Conservation (phyloP, 2,888 invertebrate species). For the Digitonthophagus gazella region DNA sequence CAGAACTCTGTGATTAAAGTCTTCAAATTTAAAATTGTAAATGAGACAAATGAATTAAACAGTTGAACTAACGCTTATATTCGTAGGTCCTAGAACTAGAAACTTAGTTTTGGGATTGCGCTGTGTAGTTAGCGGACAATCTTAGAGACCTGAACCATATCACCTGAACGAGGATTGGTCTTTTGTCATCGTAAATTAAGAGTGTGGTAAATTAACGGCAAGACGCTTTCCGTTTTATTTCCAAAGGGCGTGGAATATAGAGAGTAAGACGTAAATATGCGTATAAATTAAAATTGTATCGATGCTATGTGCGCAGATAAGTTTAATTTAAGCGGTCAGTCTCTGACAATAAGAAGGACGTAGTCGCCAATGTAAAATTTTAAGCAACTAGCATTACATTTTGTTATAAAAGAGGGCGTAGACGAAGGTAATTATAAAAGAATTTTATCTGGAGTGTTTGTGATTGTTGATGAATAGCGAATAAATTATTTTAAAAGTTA, state of each 20-base stretch:
- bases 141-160: not conserved
- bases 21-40: constrained; percentile 4
- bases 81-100: not conserved
- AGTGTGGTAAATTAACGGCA: too few species aligned
- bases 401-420: not conserved
- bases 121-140: not conserved
- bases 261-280: too few species aligned
- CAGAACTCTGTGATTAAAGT: constrained; percentile 9
- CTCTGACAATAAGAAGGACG: not conserved
- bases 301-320: not conserved
- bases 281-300: too few species aligned
- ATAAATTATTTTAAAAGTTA: not conserved
- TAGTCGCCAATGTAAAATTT: not conserved
- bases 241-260: too few species aligned
- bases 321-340: not conserved
- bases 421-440: not conserved
- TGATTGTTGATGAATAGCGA: not conserved
- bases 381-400: not conserved
- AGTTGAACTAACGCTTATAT: not conserved
- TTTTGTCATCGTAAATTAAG: not conserved
- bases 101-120: not conserved
- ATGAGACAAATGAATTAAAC: not conserved
- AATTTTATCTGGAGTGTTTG: not conserved
- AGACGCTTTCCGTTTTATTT: too few species aligned
- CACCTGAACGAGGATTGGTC: not conserved